These are phyloP conservation scores for Acromyrmex charruanus DNA, from an alignment of 1,140 invertebrate genomes.

Conservation along the genomic window DNA sequence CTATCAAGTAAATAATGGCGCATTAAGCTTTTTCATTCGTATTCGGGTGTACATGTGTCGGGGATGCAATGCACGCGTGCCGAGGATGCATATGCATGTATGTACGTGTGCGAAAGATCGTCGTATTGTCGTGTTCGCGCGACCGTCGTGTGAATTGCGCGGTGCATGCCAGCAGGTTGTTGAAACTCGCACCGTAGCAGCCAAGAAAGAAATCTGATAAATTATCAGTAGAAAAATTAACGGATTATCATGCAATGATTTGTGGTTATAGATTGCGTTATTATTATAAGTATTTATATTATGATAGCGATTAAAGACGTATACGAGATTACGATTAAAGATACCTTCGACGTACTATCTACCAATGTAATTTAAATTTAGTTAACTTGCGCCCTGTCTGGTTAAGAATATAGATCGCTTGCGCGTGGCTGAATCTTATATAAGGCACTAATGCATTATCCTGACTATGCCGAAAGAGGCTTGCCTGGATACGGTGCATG, in stretches of 20 bases:
- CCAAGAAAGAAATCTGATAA: constrained; percentile 40
- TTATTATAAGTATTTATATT: neutral
- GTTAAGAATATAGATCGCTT: constrained; percentile 51
- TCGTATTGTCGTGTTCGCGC: neutral
- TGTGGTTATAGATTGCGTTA: neutral
- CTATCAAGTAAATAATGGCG: constrained; percentile 86
- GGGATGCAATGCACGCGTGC: constrained; percentile 53
- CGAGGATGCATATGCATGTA: constrained; percentile 39
- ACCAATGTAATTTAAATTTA: constrained; percentile 25
- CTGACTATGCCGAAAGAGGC: constrained; percentile 65
- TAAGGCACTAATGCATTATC: constrained; percentile 83
- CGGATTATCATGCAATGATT: neutral
- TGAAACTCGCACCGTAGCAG: neutral
- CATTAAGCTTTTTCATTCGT: constrained; percentile 86
- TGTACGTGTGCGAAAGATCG: constrained; percentile 42
- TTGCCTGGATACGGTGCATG: constrained; percentile 73
- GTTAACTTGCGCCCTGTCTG: constrained; percentile 31
- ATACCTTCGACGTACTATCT: neutral
- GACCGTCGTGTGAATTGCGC: constrained; percentile 38
- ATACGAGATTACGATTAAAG: neutral
- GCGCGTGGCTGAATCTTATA: constrained; percentile 75
- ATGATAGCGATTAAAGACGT: neutral
- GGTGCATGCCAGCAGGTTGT: constrained; percentile 69
- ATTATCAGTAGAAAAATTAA: constrained; percentile 64
- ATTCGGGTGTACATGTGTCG: constrained; percentile 70